These are phyloP conservation scores for Cataglyphis cursor DNA, from an alignment of 2,888 invertebrate genomes.

Conservation along the genomic window DNA sequence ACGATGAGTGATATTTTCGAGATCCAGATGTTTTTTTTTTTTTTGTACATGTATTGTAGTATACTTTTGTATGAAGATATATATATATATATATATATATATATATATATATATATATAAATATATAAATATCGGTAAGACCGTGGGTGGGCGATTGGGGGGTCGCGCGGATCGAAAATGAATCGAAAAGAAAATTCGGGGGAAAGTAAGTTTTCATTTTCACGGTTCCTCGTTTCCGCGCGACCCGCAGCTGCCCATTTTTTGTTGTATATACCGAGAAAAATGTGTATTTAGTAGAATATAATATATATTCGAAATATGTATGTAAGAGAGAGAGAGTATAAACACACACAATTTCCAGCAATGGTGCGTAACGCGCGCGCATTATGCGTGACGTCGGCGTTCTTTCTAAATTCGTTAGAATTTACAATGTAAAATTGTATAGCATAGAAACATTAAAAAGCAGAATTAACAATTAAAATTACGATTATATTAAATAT, in stretches of 20 bases:
- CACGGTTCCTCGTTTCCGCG: conserved; percentile 13
- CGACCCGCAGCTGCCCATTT: conserved; percentile 75
- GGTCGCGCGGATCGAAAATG: neutral
- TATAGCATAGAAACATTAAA: neutral
- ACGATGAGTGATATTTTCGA: conserved; percentile 25
- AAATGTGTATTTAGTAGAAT: conserved; percentile 81
- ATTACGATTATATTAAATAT: neutral
- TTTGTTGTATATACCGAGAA: conserved; percentile 83
- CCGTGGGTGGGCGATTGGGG: neutral
- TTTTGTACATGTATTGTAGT: conserved; percentile 86
- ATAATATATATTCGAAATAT: conserved; percentile 32
- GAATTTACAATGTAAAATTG: neutral
- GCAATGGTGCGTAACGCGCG: neutral
- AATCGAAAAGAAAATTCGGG: neutral
- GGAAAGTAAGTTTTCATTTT: neutral
- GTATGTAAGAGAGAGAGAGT: neutral
- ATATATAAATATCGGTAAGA: neutral
- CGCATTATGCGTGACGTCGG: conserved; percentile 2
- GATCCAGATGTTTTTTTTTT: conserved; percentile 61
- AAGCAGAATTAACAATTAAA: neutral
- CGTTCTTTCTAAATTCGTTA: conserved; percentile 21
- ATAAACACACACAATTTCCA: neutral
- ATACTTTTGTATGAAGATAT: conserved; percentile 80
- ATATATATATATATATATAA: no score
- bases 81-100: conserved; percentile 33